Base-by-base conservation (phyloP, 2,888 invertebrate species). In the Harmothoe impar region DNA sequence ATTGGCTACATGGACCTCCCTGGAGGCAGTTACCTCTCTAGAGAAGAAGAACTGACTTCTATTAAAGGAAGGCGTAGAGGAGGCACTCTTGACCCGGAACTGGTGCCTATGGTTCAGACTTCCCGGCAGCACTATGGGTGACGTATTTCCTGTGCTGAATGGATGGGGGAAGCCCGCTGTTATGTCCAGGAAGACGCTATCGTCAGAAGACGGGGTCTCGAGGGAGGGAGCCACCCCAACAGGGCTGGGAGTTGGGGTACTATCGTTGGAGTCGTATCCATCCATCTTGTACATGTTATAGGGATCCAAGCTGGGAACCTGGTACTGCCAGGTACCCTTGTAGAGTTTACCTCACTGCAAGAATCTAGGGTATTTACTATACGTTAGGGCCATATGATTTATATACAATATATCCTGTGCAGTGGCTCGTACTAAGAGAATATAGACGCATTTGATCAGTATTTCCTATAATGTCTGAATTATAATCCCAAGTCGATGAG, bases 21-120 rank as follows among this genome's bases (percentile, higher is more conserved):
- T 25, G 56, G 54, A 86, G 54, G 86, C 25, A 0, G 86, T 86
- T 25, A 86, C 86, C 33, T 86, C 86, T 1, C 86, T 25, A 29
- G 86, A 86, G 86, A 86, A 86, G 86, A 86, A 86, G 33, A 86
- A 86, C 86, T 86, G 86, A 29, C 86, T 86, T 54, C 86, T 23
- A 25, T 29, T 54, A 29, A 86, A 86, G 31, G 86, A 25, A 7
- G 86, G 86, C 1, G 86, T 86, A 0, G 86, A 51, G 29, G 86
- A 86, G 5, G 86, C 86, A 31, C 86, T 86, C 29, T 86, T 86
- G 20, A 86, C 86, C 52, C 86, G 86, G 86, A 86, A 86, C 25
- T 86, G 56, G 29, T 86, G 86, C 54, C 33, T 23, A 25, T 54
- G 52, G 29, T 23, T 20, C 29, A 29, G 25, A 15, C 86, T 29